Evolutionary conservation across 1,140 invertebrate genomes (phyloP), one percentile per base, ranked within the genome.

Genomic region (Medauroidea extradentata): DNA sequence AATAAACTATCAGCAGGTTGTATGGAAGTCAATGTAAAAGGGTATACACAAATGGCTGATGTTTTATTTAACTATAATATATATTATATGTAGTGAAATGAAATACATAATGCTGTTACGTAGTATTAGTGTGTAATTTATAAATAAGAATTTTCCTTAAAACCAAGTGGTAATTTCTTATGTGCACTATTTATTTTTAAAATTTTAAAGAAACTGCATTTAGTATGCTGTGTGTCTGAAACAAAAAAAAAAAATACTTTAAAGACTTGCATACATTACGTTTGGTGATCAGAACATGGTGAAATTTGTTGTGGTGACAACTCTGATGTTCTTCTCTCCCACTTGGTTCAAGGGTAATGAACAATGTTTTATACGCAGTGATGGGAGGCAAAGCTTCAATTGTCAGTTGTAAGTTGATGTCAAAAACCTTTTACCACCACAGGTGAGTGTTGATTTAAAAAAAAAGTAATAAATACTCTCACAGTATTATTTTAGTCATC

Each of bases 111-210:
- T 57, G 50, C 38, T 57, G 56, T 57, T 57, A 57, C 56, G 48
- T 57, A 57, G 56, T 50, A 41, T 57, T 57, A 57, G 56, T 57
- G 34, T 25, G 44, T 55, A 55, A 57, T 57, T 57, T 57, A 57
- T 57, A 57, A 49, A 55, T 57, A 57, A 57, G 56, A 57, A 21
- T 39, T 16, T 29, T 38, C 13, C 41, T 16, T 14, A 24, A 49
- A 57, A 57, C 46, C 21, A 48, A 57, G 56, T 48, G 56, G 41
- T 57, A 34, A 29, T 57, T 49, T 57, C 56, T 57, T 57, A 44
- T 57, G 56, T 51, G 56, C 48, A 50, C 42, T 57, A 57, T 57
- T 57, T 57, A 57, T 57, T 57, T 57, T 57, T 48, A 39, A 57
- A 27, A 38, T 24, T n/a, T 43, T 55, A 24, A 48, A 21, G 23